Base-by-base conservation (phyloP, 1,140 invertebrate species). In the Venturia canescens region DNA sequence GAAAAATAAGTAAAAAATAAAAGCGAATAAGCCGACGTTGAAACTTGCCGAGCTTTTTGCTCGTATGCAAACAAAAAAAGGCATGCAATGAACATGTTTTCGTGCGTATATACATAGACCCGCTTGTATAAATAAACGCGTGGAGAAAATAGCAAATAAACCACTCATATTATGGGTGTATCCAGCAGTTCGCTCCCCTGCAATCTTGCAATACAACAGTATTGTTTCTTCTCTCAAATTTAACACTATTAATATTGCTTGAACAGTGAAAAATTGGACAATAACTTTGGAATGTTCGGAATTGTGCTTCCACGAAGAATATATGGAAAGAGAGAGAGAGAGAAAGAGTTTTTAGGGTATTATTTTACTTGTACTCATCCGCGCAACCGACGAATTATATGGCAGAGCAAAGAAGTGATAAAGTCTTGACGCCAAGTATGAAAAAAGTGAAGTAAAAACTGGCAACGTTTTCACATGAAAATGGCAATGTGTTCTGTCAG, bases 241-340 rank as follows among this genome's bases (percentile, higher is more conserved):
- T 72, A 72, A 72, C 50, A 72, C 70, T 72, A 50, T 72, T 72
- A 72, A 72, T 72, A 72, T 72, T 72, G 38, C 44, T 72, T 38
- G 13, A 18, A 21, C 34, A 18, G 23, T 72, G 70, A 72, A 72
- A 72, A 72, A 72, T 72, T 72, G 34, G 29, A 50, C n/a, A 4
- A 34, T 13, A 70, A 31, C 29, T 34, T 34, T 18, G 34, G 27
- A 44, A 44, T 18, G 21, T 57, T n/a, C n/a, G n/a, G n/a, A n/a
- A n/a, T 57, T 57, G 18, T 57, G 21, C 21, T 7, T 57, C 21
- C 13, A n/a, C 53, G 21, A 57, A 57, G 53, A n/a, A 57, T 57
- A 57, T 57, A 57, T n/a, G 21, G 21, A 7, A 2, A 23, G 21
- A 57, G 21, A 57, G 16, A n/a, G 53, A 23, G 9, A 6, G n/a